phyloP scores from a whole-genome alignment of 2,113 vertebrate genomes.

The Pseudonaja textilis region DNA sequence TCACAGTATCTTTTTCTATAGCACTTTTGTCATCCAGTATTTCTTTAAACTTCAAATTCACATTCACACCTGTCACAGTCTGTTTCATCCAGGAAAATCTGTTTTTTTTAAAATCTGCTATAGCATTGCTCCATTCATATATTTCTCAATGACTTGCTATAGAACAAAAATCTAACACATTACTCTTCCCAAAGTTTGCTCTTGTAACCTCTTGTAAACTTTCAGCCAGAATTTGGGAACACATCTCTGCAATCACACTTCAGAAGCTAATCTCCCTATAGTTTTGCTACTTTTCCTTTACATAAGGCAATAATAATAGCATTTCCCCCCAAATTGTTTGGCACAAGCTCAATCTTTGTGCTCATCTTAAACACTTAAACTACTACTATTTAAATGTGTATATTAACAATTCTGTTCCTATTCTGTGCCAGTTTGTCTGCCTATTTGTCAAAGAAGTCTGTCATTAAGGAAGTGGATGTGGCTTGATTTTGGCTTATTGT shows the following conservation, averaged over 20 bases:
- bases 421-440: neutral
- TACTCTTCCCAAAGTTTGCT: neutral
- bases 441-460: neutral
- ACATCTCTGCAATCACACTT: neutral
- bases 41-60: neutral
- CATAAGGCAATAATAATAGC: neutral
- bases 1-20: neutral
- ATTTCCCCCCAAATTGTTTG: neutral
- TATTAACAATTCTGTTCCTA: neutral
- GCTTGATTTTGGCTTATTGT: neutral
- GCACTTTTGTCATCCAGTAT: neutral
- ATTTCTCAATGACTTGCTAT: neutral
- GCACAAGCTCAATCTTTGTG: neutral
- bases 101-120: neutral
- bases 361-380: neutral
- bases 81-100: neutral
- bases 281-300: neutral
- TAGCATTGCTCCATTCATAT: neutral
- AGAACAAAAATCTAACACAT: neutral
- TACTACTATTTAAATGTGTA: neutral
- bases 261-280: neutral
- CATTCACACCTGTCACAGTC: neutral
- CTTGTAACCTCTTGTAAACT: neutral
- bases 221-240: neutral
- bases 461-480: neutral